Evolutionary conservation across 2,113 vertebrate species (phyloP).

Genomic region (Embiotoca jacksoni): DNA sequence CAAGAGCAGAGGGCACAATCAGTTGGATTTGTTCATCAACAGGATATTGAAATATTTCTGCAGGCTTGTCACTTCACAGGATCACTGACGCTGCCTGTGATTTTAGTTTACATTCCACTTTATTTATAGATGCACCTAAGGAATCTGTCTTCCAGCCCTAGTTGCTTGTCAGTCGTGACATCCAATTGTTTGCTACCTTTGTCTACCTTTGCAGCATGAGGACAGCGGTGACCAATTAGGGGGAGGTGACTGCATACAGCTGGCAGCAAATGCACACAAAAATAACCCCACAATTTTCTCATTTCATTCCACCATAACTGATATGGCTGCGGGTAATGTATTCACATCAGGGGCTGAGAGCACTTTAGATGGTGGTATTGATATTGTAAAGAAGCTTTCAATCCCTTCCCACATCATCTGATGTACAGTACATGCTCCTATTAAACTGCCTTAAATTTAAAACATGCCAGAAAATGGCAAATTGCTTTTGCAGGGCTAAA

Average conservation of each 20-base stretch:
- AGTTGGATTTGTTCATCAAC: slow-evolving; percentile 14
- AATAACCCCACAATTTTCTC: slow-evolving; percentile 55
- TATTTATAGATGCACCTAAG: slow-evolving; percentile 11
- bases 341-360: slow-evolving; percentile 62
- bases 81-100: background rate
- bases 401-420: slow-evolving; percentile 5
- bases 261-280: slow-evolving; percentile 27
- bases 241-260: slow-evolving; percentile 31
- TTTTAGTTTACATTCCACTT: slow-evolving; percentile 13
- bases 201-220: slow-evolving; percentile 35
- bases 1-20: slow-evolving; percentile 2
- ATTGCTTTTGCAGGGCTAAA: slow-evolving; percentile 13
- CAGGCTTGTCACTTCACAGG: slow-evolving; percentile 5
- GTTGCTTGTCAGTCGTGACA: slow-evolving; percentile 52
- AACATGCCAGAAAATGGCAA: slow-evolving; percentile 20
- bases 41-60: slow-evolving; percentile 6
- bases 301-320: slow-evolving; percentile 44
- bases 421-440: slow-evolving; percentile 31
- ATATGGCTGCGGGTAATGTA: slow-evolving; percentile 47
- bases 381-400: slow-evolving; percentile 53
- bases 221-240: slow-evolving; percentile 53
- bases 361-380: slow-evolving; percentile 60
- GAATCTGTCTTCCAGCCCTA: slow-evolving; percentile 28
- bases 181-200: slow-evolving; percentile 43
- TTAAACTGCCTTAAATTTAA: slow-evolving; percentile 34